Evolutionary conservation across 2,797 vertebrate species (phyloP), one percentile per base, ranked within the genome.

Genomic region (Gallirallus australis): DNA sequence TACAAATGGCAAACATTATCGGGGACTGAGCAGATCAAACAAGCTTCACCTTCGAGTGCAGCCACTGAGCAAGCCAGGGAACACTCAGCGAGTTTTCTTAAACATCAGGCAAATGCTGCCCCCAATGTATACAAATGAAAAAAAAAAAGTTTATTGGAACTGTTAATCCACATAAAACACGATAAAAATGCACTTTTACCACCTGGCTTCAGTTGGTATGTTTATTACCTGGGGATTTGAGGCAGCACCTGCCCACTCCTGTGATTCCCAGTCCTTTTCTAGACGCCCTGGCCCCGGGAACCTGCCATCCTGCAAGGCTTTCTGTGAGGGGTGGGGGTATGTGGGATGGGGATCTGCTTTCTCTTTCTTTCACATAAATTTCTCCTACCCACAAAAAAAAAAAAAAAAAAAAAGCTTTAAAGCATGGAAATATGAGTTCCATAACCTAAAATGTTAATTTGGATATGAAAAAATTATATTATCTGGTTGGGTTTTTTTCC

Each of bases 151-250:
- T 94, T 90, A 95, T 47, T 87, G 89, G 69, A 94, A 76, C 82
- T 81, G 89, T 80, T 66, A 94, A 86, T 82, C 89, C 66, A 84
- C 25, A 16, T 65, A 90, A 81, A 94, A 84, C 20, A 12, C n/a
- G 39, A 80, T 30, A 90, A 95, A 96, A 91, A 71, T 20, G 52
- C 60, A 66, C 65, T 93, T 96, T 72, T 48, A 73, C 57, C 64
- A 78, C 65, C 72, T 91, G 86, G 40, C 69, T 90, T 71, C 59
- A 31, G 85, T 18, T 8, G 1, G 37, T 37, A 83, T 89, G 48
- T 90, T 96, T 96, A 92, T 85, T 92, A 86, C 27, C n/a, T 35
- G 56, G 53, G 65, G 71, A 93, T 91, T 11, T 81, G 77, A 95
- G 85, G 83, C 85, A 91, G 66, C 0, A 2, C 56, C 56, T 89